Evolutionary conservation across 2,888 invertebrate genomes (phyloP).

Genomic region (Caenorhabditis sp.): DNA sequence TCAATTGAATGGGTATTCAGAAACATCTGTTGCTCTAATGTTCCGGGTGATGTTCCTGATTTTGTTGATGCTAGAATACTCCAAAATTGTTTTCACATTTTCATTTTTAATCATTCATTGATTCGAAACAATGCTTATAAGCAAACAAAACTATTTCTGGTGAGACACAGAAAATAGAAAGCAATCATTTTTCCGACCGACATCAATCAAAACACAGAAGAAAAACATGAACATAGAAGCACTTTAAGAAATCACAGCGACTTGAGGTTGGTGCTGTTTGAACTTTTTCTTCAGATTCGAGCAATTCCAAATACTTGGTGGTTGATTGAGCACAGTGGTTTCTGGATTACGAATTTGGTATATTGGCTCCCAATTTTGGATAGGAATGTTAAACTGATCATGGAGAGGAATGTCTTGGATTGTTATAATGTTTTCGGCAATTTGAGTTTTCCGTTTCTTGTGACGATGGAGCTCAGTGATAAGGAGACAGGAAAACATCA

Average conservation of each 20-base stretch:
- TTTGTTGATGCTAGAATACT: too few species aligned
- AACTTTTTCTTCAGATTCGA: neutral
- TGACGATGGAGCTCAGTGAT: conserved; percentile 17
- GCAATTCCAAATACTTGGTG: neutral
- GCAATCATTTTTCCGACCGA: too few species aligned
- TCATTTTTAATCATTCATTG: too few species aligned
- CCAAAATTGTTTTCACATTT: too few species aligned
- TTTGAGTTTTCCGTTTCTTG: neutral
- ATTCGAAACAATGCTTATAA: too few species aligned
- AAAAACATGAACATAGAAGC: too few species aligned
- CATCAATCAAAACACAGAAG: too few species aligned
- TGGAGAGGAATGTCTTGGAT: conserved; percentile 31
- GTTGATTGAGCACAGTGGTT: neutral
- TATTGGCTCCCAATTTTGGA: conserved; percentile 35
- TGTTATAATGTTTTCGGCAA: conserved; percentile 21
- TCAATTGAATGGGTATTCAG: too few species aligned
- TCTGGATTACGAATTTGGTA: conserved; percentile 17
- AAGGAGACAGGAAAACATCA: conserved; percentile 47
- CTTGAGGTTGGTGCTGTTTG: conserved; percentile 19
- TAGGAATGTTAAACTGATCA: conserved; percentile 45
- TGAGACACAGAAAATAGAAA: too few species aligned
- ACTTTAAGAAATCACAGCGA: conserved; percentile 19
- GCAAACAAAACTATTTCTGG: too few species aligned
- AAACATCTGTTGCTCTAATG: too few species aligned
- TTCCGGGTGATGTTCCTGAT: too few species aligned